Percentiles rank a stretch among this genome's conserved stretches.
Evolutionary conservation across 2,113 vertebrate species (phyloP).

Genomic region (Microtus oregoni): DNA sequence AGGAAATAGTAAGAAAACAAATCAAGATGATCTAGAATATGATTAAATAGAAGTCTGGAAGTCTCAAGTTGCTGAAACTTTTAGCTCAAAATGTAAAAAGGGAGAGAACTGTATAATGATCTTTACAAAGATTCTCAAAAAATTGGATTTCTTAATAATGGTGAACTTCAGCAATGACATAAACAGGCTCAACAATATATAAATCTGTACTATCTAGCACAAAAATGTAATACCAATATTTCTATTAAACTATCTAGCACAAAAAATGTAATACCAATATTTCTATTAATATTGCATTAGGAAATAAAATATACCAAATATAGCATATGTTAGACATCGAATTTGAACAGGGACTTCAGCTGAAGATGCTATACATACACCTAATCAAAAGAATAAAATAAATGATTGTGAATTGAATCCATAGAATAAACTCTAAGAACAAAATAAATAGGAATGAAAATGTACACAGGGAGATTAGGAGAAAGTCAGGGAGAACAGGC

Average conservation of each 20-base stretch:
- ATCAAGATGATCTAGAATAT: not conserved
- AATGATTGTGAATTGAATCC: not conserved
- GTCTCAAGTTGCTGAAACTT: not conserved
- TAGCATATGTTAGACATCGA: not conserved
- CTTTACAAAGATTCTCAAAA: not conserved
- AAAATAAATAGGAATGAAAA: not conserved
- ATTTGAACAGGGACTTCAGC: not conserved
- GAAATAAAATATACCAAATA: not conserved
- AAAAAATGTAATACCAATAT: not conserved
- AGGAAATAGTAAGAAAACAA: not conserved
- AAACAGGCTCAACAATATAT: not conserved
- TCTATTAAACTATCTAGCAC: not conserved
- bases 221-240: not conserved
- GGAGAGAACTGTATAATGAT: not conserved
- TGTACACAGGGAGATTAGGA: rapidly evolving
- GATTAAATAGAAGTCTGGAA: not conserved
- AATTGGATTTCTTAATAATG: not conserved
- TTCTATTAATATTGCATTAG: not conserved
- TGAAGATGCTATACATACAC: rapidly evolving
- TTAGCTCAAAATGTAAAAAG: not conserved
- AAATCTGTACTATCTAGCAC: not conserved
- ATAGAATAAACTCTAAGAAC: not conserved
- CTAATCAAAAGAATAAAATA: not conserved
- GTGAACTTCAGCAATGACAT: not conserved
- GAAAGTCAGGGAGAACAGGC: not conserved